Percentiles rank a stretch among this genome's conserved stretches.
These are phyloP conservation scores for Hydropsyche tenuis DNA, from an alignment of 1,140 invertebrate species.

Conservation along the genomic window DNA sequence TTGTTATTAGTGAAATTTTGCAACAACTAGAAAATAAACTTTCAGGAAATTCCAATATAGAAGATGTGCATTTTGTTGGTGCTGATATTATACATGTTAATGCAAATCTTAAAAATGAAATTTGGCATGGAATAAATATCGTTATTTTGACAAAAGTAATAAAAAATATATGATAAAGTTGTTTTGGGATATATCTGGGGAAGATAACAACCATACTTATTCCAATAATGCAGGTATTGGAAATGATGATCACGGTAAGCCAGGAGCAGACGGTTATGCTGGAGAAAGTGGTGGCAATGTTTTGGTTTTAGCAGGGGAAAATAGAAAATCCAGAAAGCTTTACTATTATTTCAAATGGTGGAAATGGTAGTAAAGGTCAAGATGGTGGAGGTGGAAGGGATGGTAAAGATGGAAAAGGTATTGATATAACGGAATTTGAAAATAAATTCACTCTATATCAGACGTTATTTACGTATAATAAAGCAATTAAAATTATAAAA, in stretches of 20 bases:
- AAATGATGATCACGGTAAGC: neutral
- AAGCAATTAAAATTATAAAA: too few relatives aligned
- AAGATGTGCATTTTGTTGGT: slow-evolving; percentile 8
- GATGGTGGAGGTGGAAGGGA: neutral
- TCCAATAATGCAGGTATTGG: neutral
- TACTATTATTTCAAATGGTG: slow-evolving; percentile 9
- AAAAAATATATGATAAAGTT: neutral
- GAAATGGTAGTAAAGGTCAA: neutral
- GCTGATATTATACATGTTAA: slow-evolving; percentile 7
- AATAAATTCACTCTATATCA: neutral
- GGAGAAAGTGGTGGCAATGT: slow-evolving; percentile 13
- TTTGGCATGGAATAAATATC: slow-evolving; percentile 14
- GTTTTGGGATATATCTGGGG: slow-evolving; percentile 3
- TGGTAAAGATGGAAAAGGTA: neutral
- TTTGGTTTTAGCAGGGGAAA: neutral
- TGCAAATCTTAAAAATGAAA: neutral
- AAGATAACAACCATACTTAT: neutral
- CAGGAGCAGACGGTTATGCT: neutral
- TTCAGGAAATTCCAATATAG: neutral
- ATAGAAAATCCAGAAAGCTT: slow-evolving; percentile 9
- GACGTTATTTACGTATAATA: too few relatives aligned
- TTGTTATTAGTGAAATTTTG: slow-evolving; percentile 5
- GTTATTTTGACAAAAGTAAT: neutral
- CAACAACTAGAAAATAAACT: neutral
- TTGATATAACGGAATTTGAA: neutral